Evolutionary conservation across 2,797 vertebrate genomes (phyloP).

Genomic region (Sebastolobus altivelis): DNA sequence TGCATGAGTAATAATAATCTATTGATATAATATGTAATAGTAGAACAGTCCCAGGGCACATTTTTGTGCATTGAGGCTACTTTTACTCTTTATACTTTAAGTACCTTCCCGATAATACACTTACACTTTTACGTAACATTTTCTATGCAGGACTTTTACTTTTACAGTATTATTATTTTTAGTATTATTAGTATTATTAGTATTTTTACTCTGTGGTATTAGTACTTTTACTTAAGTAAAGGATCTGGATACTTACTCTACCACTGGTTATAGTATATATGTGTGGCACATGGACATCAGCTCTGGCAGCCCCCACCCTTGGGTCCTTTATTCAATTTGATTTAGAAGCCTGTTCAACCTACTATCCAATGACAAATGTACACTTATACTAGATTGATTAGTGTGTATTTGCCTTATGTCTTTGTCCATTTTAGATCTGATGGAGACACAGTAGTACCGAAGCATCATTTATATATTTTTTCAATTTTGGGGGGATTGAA

Average conservation of each 20-base stretch:
- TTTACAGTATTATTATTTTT: too few relatives aligned
- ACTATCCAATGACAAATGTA: neutral
- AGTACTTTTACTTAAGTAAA: too few relatives aligned
- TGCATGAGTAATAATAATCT: too few relatives aligned
- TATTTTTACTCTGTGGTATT: too few relatives aligned
- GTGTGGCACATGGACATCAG: neutral
- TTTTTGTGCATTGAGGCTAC: too few relatives aligned
- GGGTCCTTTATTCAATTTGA: neutral
- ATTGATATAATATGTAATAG: too few relatives aligned
- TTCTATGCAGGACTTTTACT: too few relatives aligned
- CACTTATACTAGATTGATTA: neutral
- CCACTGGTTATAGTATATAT: neutral
- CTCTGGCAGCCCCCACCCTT: neutral
- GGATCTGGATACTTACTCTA: too few relatives aligned
- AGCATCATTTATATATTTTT: neutral
- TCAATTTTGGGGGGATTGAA: neutral
- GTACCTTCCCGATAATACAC: too few relatives aligned
- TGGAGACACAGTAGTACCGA: neutral
- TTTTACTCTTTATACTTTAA: too few relatives aligned
- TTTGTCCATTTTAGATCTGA: neutral
- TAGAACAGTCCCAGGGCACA: too few relatives aligned
- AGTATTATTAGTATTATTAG: neutral
- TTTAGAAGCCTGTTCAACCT: neutral
- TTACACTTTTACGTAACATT: too few relatives aligned
- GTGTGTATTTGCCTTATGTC: neutral